Evolutionary conservation across 1,140 invertebrate genomes (phyloP).

Genomic region (Anastrepha ludens): DNA sequence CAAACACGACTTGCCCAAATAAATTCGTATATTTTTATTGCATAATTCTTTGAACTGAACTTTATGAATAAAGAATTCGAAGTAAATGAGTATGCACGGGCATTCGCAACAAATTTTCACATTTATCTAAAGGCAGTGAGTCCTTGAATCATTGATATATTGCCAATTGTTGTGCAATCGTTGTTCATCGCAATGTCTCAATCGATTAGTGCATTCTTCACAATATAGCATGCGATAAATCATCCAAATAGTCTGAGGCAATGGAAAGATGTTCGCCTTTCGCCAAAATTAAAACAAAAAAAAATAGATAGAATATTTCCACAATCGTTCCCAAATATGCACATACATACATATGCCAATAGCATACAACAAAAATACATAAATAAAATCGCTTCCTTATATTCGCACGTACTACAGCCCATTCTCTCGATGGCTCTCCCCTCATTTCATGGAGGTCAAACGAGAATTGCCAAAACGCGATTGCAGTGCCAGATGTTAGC

Average conservation of each 20-base stretch:
- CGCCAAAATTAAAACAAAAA: not conserved
- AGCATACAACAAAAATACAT: not conserved
- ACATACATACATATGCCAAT: not conserved
- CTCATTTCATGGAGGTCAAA: slow-evolving; percentile 34
- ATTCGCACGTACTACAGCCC: slow-evolving; percentile 1
- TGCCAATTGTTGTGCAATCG: slow-evolving; percentile 11
- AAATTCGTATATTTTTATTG: too few relatives aligned
- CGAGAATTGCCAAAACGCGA: slow-evolving; percentile 13
- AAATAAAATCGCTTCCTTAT: slow-evolving; percentile 34
- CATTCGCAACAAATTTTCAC: too few relatives aligned
- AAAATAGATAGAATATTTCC: too few relatives aligned
- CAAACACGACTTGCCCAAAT: too few relatives aligned
- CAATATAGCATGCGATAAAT: slow-evolving; percentile 34
- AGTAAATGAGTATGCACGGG: too few relatives aligned
- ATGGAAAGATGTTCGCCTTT: not conserved
- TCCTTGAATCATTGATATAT: too few relatives aligned
- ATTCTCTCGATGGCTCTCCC: not conserved
- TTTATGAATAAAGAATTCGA: too few relatives aligned
- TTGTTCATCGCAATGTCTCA: slow-evolving; percentile 38
- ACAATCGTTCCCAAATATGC: not conserved
- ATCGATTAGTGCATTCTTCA: slow-evolving; percentile 45
- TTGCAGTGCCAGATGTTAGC: slow-evolving; percentile 31
- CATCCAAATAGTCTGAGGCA: not conserved
- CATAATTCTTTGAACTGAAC: too few relatives aligned
- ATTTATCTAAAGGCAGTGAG: too few relatives aligned